Evolutionary conservation across 2,888 invertebrate species (phyloP).

Genomic region (Julus scanicus): DNA sequence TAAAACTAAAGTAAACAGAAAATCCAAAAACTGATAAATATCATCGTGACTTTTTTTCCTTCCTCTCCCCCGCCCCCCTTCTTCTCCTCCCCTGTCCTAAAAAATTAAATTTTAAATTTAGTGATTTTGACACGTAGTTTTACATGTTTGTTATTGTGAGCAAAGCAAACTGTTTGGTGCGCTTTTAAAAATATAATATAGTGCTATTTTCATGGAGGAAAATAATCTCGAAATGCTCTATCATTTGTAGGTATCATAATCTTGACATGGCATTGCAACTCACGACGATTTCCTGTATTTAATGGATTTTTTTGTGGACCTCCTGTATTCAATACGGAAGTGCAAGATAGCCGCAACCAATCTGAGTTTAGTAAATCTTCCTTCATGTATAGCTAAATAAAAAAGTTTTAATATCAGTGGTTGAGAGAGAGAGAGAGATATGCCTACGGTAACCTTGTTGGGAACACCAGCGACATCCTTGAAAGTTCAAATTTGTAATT

Average conservation of each 20-base stretch:
- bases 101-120: too few species aligned
- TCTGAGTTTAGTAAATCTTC: not conserved
- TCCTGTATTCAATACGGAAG: slow-evolving; percentile 36
- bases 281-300: not conserved
- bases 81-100: too few species aligned
- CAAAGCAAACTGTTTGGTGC: too few species aligned
- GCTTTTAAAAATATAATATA: too few species aligned
- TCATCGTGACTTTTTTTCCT: too few species aligned
- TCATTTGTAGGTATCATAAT: not conserved
- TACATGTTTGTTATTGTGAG: too few species aligned
- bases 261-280: not conserved
- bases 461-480: not conserved
- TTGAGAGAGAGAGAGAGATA: not conserved
- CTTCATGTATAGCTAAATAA: not conserved
- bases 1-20: too few species aligned
- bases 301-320: slow-evolving; percentile 38
- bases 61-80: too few species aligned
- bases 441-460: not conserved
- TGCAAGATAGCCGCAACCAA: slow-evolving; percentile 7
- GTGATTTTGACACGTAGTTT: too few species aligned
- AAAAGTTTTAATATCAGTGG: not conserved
- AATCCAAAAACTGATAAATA: too few species aligned
- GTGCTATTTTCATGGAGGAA: not conserved
- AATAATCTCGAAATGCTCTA: not conserved
- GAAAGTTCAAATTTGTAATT: slow-evolving; percentile 22